A percentile compares a stretch with the other conserved stretches of the same genome.
phyloP scores from a whole-genome alignment of 2,797 vertebrate genomes.

The Hydrophis major region DNA sequence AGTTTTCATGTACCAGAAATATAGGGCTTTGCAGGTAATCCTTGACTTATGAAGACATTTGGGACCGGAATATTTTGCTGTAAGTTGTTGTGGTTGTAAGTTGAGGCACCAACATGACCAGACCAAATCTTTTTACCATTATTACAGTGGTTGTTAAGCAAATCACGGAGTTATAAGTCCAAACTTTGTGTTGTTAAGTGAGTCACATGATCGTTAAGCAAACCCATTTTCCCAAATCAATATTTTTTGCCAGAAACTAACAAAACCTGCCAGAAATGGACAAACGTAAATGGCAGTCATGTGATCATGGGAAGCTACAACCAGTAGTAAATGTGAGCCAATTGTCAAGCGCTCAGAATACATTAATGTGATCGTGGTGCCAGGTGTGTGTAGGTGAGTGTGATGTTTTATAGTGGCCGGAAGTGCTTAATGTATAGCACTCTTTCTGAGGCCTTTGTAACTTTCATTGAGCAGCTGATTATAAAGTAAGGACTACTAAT shows the following conservation, averaged over 20 bases:
- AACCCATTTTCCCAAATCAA: neutral
- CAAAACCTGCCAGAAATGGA: neutral
- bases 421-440: neutral
- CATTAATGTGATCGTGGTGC: neutral
- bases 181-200: neutral
- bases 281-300: neutral
- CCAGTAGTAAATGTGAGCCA: neutral
- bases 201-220: neutral
- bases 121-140: neutral
- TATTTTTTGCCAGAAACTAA: neutral
- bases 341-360: neutral
- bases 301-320: neutral
- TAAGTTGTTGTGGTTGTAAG: neutral
- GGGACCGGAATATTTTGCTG: neutral
- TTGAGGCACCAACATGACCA: neutral
- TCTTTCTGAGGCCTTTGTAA: neutral
- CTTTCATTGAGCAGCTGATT: neutral
- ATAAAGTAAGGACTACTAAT: neutral
- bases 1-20: neutral
- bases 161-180: neutral
- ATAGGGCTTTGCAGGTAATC: neutral
- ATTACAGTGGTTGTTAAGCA: neutral
- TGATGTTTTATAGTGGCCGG: neutral
- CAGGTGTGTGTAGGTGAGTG: neutral
- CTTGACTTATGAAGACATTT: neutral